Base-by-base conservation (phyloP, 2,888 invertebrate species). In the Bhutanitis thaidina region DNA sequence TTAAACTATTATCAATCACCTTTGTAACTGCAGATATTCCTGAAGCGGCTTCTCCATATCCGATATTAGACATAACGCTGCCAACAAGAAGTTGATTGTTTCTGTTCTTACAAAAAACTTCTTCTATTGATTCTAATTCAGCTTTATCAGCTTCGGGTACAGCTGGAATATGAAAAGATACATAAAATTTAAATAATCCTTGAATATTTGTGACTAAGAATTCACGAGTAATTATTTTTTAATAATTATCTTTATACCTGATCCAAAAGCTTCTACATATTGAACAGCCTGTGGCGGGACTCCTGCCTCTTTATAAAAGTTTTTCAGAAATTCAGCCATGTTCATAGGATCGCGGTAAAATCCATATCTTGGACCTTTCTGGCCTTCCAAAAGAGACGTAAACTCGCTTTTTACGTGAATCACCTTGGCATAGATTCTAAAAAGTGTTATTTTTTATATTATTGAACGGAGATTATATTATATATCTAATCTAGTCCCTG, bases 221-320 rank as follows among this genome's bases (percentile, higher is more conserved):
- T n/a, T n/a, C n/a, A n/a, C n/a, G n/a, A n/a, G n/a, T n/a, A n/a
- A n/a, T n/a, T n/a, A n/a, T n/a, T n/a, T n/a, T 34, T n/a, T n/a
- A 32, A 32, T 32, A 3, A 7, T 27, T 27, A 32, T 32, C 32
- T 12, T 12, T 13, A 29, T 65, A 85, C 95, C 95, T 55, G 94
- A 94, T 53, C 95, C 94, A 64, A 96, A 96, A 30, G 96, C 96
- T 82, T 97, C 97, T 1, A 98, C 90, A 70, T 93, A 98, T 55
- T 92, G 92, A 7, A 98, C 90, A 0, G 86, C 80, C 7, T 80
- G 71, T 0, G 96, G 95, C 43, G 92, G 85, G 9, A 97, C 69
- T 20, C 90, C 81, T 13, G 93, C 91, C 67, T 93, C 91, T 4
- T 87, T 63, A 58, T 93, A 93, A 57, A 93, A 91, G 32, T 90